Percentiles rank a stretch among this genome's conserved stretches.
These are phyloP conservation scores for Leptothorax acervorum DNA, from an alignment of 2,888 invertebrate species.

Conservation along the genomic window DNA sequence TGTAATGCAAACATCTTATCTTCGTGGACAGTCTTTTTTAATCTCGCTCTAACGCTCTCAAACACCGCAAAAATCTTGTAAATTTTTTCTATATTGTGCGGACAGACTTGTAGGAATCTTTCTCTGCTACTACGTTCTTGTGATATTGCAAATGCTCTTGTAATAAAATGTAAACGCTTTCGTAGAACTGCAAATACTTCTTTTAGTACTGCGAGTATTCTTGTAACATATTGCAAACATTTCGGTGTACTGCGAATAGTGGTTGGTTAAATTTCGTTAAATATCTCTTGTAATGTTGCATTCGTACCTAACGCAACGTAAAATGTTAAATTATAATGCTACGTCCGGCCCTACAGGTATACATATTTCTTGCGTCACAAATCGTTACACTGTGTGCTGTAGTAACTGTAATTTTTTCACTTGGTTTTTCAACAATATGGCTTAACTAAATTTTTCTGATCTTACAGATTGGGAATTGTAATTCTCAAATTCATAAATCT, in stretches of 20 bases:
- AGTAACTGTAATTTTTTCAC: slow-evolving; percentile 8
- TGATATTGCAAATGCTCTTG: slow-evolving; percentile 14
- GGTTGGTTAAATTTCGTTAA: neutral
- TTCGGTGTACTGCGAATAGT: slow-evolving; percentile 4
- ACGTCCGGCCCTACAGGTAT: neutral
- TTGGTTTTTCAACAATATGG: neutral
- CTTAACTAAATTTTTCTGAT: neutral
- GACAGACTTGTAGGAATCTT: slow-evolving; percentile 16
- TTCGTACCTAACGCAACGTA: neutral
- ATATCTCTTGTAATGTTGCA: slow-evolving; percentile 4
- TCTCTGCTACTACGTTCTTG: slow-evolving; percentile 7
- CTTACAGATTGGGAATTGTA: neutral
- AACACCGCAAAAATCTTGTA: slow-evolving; percentile 9
- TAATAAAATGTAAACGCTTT: slow-evolving; percentile 16
- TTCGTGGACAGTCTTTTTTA: neutral
- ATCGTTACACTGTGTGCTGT: neutral
- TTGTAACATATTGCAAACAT: slow-evolving; percentile 20
- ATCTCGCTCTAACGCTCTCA: neutral
- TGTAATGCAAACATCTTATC: neutral
- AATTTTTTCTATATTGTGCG: neutral
- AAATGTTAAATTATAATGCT: neutral
- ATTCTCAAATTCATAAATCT: neutral
- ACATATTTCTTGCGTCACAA: neutral
- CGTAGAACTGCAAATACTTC: slow-evolving; percentile 14
- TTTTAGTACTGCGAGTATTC: slow-evolving; percentile 7